Percentiles rank a stretch among this genome's conserved stretches.
These are phyloP conservation scores for Achatina immaculata DNA, from an alignment of 1,140 invertebrate species.

Conservation along the genomic window DNA sequence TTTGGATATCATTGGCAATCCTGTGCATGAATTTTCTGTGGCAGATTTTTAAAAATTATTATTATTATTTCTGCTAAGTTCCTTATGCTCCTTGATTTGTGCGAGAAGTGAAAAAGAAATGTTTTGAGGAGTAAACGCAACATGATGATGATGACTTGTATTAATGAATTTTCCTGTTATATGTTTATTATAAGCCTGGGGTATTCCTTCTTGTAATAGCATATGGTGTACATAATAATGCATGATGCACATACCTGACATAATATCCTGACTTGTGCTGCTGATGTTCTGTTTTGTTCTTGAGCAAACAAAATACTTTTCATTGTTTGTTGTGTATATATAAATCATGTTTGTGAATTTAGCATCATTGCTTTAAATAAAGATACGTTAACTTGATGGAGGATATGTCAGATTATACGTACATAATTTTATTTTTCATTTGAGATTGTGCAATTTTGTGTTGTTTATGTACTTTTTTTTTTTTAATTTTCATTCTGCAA, in stretches of 20 bases:
- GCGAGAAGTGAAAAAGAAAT: background rate
- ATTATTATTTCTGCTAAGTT: background rate
- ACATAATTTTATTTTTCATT: no score
- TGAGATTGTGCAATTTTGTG: no score
- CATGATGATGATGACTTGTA: background rate
- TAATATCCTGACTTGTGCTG: background rate
- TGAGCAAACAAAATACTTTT: no score
- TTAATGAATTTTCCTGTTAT: background rate
- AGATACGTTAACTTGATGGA: no score
- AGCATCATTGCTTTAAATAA: no score
- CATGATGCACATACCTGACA: background rate
- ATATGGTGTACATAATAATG: background rate
- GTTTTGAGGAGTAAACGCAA: background rate
- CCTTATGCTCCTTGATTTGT: background rate
- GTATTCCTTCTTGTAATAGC: background rate
- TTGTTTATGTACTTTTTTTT: no score
- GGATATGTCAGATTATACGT: no score
- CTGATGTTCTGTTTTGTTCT: no score
- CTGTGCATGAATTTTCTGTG: background rate
- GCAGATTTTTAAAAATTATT: no score
- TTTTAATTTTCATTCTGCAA: no score
- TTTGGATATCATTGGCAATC: background rate
- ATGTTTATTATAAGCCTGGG: background rate
- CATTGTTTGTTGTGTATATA: no score
- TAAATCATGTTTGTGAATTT: no score